Evolutionary conservation across 2,113 vertebrate species (phyloP), one percentile per base, ranked within the genome.

Genomic region (Struthio camelus): DNA sequence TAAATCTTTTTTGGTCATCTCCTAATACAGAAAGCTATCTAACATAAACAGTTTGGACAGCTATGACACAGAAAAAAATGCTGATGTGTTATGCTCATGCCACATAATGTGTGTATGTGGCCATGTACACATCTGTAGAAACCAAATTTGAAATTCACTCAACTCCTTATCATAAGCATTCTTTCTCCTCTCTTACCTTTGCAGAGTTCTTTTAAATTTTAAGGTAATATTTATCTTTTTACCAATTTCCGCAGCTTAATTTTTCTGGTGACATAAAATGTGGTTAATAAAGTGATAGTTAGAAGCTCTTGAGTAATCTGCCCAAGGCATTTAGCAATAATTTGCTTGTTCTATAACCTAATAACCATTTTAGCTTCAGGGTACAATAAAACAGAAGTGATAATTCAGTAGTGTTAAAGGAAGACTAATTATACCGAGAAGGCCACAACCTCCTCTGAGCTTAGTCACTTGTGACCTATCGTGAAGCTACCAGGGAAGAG

Each of bases 271-370:
- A 96, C 4, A 14, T 92, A 81, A 92, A 64, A 72, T 81, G 61
- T 58, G 69, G 77, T 91, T 97, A 90, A 86, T 91, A 92, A 76
- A 97, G 87, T 95, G 81, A 82, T 73, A 93, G 93, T 85, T 85
- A 97, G 89, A 93, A 85, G 59, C 27, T 98, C 94, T 77, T 93
- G 89, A 96, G 95, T 91, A 95, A 95, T 93, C 92, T 94, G 93
- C 90, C 69, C 34, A 66, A 95, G 95, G 95, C 86, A 66, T 96
- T 97, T 91, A 94, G 85, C 89, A 95, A 97, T 97, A 94, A 97
- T 97, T 96, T 97, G 89, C 95, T 98, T 98, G 87, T 97, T 97
- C 97, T 96, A 83, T 97, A 95, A 96, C 83, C 95, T 97, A 97
- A 97, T 94, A 97, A 97, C 85, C 85, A 81, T 93, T 96, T 81